phyloP scores from a whole-genome alignment of 2,113 vertebrate species.

The Nettapus auritus region DNA sequence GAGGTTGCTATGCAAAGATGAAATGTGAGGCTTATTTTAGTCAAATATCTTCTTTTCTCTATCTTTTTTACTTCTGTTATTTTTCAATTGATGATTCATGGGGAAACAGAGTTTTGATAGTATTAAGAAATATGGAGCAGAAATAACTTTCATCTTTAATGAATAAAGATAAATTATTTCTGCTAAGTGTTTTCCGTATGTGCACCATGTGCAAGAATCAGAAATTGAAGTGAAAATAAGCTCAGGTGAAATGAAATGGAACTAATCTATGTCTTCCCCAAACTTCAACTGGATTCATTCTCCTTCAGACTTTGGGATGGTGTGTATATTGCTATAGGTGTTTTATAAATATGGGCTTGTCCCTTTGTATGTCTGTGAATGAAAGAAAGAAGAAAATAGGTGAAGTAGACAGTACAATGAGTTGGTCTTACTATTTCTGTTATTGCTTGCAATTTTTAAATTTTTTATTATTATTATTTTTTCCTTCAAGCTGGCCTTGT shows the following conservation, averaged over 20 bases:
- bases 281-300: background rate
- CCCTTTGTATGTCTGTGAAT: background rate
- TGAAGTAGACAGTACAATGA: background rate
- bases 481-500: background rate
- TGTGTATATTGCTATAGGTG: background rate
- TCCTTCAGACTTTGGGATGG: background rate
- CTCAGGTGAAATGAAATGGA: background rate
- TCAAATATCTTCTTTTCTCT: background rate
- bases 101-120: background rate
- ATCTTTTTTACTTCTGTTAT: background rate
- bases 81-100: background rate
- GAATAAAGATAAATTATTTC: background rate
- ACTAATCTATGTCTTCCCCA: background rate
- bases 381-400: background rate
- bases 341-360: background rate
- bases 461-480: background rate
- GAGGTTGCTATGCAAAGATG: background rate
- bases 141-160: background rate
- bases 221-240: background rate
- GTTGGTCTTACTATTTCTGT: background rate
- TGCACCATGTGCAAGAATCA: background rate
- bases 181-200: background rate
- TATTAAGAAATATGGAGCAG: background rate
- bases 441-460: background rate
- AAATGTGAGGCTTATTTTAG: background rate